Evolutionary conservation across 2,888 invertebrate species (phyloP), one percentile per base, ranked within the genome.

Genomic region (Microplitis manilae): DNA sequence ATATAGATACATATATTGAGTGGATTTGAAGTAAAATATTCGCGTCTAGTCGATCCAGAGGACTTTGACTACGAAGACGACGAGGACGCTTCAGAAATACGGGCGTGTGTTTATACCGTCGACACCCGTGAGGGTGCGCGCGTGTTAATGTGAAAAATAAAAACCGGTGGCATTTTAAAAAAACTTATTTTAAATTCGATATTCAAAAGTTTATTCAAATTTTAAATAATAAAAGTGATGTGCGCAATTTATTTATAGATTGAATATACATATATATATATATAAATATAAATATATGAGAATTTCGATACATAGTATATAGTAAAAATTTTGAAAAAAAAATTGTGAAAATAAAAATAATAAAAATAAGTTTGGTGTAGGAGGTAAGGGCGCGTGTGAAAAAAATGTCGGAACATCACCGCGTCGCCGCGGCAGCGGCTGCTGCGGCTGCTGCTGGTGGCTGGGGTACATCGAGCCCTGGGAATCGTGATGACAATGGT

Each of bases 371-470:
- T 76, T 62, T 75, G 77, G 77, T 83, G 82, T 81, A 83, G 86
- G 84, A 84, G 81, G 82, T 83, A 83, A 76, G 82, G 84, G 81
- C 82, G 82, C 80, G 84, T 30, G 30, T 30, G 30, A 30, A 30
- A 83, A 86, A 85, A 85, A 93, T 93, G 93, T 93, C 93, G 91
- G 93, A 93, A 90, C 92, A 93, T 90, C 92, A 92, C 90, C 91
- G 92, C 86, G 92, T 93, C 88, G 92, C 92, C 90, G 77, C 77
- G 74, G 76, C 71, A 65, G 76, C 76, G 17, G 77, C 77, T 30
- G 30, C 30, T 30, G 30, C 30, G 30, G 30, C 30, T 40, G 77
- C 77, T 59, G 73, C 73, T 71, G 93, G 93, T 92, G 93, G 93
- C 90, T 92, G 92, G 90, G 90, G 87, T 83, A 87, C 89, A 78